These are phyloP conservation scores for Colaptes auratus DNA, from an alignment of 2,113 vertebrate species.

Conservation along the genomic window DNA sequence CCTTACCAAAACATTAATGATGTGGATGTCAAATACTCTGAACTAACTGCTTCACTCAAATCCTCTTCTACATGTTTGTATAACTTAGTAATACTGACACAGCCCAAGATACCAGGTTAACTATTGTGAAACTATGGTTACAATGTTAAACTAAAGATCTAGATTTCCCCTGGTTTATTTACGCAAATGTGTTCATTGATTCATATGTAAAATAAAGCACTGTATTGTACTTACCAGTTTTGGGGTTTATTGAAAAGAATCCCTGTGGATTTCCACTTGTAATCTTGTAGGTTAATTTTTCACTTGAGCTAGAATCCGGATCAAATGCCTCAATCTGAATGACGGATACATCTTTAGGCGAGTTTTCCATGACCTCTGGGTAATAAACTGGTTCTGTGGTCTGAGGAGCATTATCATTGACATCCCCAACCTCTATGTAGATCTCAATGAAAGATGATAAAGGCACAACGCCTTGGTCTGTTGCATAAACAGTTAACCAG, in stretches of 20 bases:
- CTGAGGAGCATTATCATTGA: conserved; percentile 96
- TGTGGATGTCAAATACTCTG: background rate
- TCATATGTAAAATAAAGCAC: background rate
- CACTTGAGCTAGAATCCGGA: conserved; percentile 88
- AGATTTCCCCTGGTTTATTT: background rate
- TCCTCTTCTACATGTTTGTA: background rate
- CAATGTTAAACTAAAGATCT: background rate
- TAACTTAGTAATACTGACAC: background rate
- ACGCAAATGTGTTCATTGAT: background rate
- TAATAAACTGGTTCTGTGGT: conserved; percentile 95
- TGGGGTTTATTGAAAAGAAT: conserved; percentile 91
- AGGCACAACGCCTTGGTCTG: conserved; percentile 89
- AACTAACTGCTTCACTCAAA: background rate
- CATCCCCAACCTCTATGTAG: conserved; percentile 92
- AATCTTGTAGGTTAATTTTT: conserved; percentile 92
- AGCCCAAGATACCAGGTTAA: background rate
- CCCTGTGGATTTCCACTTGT: conserved; percentile 97
- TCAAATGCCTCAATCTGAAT: conserved; percentile 92
- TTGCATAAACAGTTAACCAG: conserved; percentile 96
- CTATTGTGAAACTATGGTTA: background rate
- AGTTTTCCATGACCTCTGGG: conserved; percentile 93
- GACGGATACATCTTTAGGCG: conserved; percentile 92
- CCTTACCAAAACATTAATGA: background rate
- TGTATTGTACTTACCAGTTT: conserved; percentile 84
- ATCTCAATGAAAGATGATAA: conserved; percentile 91